A percentile compares a stretch with the other conserved stretches of the same genome.
phyloP scores from a whole-genome alignment of 1,140 invertebrate genomes.

The Nymphalis io region DNA sequence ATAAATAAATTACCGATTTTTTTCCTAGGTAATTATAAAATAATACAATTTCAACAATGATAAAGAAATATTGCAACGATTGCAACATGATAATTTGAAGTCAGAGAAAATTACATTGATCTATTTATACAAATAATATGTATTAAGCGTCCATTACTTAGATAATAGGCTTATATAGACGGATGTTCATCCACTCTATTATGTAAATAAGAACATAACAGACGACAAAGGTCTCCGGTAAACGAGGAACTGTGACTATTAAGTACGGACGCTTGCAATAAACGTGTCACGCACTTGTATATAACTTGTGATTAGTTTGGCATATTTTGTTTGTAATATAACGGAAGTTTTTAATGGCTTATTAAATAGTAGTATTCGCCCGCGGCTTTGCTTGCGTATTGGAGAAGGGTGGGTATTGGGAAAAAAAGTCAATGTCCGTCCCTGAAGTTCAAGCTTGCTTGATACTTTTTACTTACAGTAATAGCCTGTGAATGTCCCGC shows the following conservation, averaged over 20 bases:
- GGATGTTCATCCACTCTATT: slow-evolving; percentile 1
- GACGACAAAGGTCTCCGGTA: slow-evolving; percentile 2
- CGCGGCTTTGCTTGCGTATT: no score
- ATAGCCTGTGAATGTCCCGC: no score
- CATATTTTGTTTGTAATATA: neutral
- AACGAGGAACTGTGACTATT: neutral
- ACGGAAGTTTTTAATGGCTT: neutral
- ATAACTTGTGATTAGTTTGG: neutral
- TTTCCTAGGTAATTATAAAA: no score
- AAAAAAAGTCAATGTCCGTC: no score
- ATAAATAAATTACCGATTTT: no score
- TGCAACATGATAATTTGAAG: no score
- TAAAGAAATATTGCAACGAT: no score
- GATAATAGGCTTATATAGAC: neutral
- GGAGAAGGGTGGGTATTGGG: no score
- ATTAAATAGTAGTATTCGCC: no score
- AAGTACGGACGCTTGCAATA: neutral
- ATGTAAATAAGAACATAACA: slow-evolving; percentile 1
- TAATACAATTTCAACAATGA: no score
- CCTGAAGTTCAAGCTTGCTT: no score
- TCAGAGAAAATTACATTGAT: neutral
- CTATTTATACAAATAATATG: neutral
- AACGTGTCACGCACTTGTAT: slow-evolving; percentile 5
- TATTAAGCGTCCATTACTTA: slow-evolving; percentile 8
- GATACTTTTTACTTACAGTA: no score